These are phyloP conservation scores for Diachrysia chrysitis DNA, from an alignment of 2,888 invertebrate genomes.

Conservation along the genomic window DNA sequence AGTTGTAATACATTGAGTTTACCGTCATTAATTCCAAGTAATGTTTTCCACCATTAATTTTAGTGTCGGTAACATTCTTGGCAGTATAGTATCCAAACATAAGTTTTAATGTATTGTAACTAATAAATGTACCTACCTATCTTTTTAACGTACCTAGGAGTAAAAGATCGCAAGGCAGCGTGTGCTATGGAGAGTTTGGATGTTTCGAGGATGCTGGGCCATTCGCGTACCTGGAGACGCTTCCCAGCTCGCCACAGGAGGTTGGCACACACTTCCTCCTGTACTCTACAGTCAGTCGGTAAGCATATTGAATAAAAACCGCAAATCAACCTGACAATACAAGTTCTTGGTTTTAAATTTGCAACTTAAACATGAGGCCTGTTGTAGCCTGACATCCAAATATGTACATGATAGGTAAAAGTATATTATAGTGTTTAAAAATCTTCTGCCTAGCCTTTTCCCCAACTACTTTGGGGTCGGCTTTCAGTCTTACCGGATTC, in stretches of 20 bases:
- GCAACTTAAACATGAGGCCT: too few species aligned
- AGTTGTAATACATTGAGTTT: background rate
- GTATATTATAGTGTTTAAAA: too few species aligned
- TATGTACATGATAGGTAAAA: too few species aligned
- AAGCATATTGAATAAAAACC: too few species aligned
- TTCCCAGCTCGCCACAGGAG: constrained; percentile 95
- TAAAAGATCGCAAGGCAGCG: constrained; percentile 94
- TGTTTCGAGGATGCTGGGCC: constrained; percentile 98
- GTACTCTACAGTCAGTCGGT: constrained; percentile 92
- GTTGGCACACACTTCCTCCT: constrained; percentile 95
- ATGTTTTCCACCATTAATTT: background rate
- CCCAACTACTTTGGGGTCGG: too few species aligned
- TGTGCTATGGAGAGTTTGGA: constrained; percentile 96
- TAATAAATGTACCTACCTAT: background rate
- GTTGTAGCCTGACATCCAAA: too few species aligned
- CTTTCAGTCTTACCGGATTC: too few species aligned
- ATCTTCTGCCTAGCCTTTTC: background rate
- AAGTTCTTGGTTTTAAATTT: too few species aligned
- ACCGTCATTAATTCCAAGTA: background rate
- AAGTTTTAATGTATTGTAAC: background rate
- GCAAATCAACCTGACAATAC: too few species aligned
- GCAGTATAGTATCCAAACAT: background rate
- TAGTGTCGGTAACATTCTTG: background rate
- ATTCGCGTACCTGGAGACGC: constrained; percentile 96
- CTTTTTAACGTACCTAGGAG: constrained; percentile 79